phyloP scores from a whole-genome alignment of 2,888 invertebrate genomes.

The Ochropleura plecta region DNA sequence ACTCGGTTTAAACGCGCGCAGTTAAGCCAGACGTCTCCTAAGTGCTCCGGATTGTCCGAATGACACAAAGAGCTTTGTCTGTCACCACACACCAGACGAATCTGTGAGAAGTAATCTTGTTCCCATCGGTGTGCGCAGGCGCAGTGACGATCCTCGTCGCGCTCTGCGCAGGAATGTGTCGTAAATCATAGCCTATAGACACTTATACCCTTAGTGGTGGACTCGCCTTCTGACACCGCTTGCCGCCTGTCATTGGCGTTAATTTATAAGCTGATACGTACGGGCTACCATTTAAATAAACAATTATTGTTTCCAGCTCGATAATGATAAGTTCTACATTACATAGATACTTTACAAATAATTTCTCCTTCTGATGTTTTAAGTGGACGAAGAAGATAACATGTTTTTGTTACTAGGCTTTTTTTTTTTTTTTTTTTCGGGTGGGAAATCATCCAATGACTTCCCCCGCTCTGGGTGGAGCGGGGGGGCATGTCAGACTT shows the following conservation, averaged over 20 bases:
- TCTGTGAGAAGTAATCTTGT: conserved; percentile 83
- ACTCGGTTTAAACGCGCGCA: conserved; percentile 58
- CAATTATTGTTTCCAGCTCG: conserved; percentile 31
- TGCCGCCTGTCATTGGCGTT: conserved; percentile 62
- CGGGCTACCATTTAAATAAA: conserved; percentile 60
- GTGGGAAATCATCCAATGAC: no score
- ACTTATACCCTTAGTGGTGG: conserved; percentile 59
- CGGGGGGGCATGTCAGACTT: no score
- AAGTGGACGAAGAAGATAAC: not conserved
- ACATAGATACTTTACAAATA: conserved; percentile 13
- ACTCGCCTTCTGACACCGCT: conserved; percentile 60
- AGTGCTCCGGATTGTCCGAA: conserved; percentile 73
- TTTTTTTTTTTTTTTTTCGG: no score
- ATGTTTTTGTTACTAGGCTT: not conserved
- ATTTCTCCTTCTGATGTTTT: conserved; percentile 9
- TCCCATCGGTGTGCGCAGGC: conserved; percentile 78
- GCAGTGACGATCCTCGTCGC: conserved; percentile 72
- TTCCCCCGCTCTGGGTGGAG: no score
- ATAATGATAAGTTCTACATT: conserved; percentile 10
- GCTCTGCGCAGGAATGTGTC: conserved; percentile 83
- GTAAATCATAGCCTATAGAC: conserved; percentile 81
- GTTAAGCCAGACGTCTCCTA: conserved; percentile 57
- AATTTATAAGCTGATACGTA: conserved; percentile 68
- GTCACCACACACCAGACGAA: conserved; percentile 80
- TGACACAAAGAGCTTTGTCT: conserved; percentile 79